Base-by-base conservation (phyloP, 2,797 vertebrate genomes). In the Triplophysa bombifrons region DNA sequence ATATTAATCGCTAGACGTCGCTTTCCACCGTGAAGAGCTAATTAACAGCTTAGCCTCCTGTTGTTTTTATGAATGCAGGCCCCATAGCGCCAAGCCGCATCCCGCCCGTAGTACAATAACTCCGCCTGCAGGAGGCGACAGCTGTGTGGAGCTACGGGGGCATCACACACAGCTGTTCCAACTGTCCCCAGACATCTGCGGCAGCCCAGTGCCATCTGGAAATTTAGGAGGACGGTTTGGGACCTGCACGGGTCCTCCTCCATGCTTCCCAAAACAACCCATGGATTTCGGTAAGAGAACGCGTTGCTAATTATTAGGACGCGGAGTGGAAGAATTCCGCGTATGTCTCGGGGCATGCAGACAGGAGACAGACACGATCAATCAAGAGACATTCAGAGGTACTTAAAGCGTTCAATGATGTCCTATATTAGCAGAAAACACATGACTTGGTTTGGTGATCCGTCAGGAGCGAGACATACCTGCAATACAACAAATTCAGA, bases 21-120 rank as follows among this genome's bases (percentile, higher is more conserved):
- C 88, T 88, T 89, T 92, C 87, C 87, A 89, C 90, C 91, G 89
- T 88, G 88, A 90, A 90, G 86, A 87, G 90, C 92, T 92, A 93
- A 94, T 94, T 94, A 94, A 92, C 92, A 93, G 91, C 90, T 95
- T 93, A 94, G 92, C 90, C 93, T 93, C 91, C 90, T 86, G 91
- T 91, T 90, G 92, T 85, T 92, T 93, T 93, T 92, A 92, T 92
- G 90, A 93, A 92, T 90, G 89, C 90, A 87, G 86, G 85, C 89
- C 90, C 87, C 87, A 86, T 88, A 86, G 91, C 84, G 88, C 80
- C 83, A 78, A 72, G 58, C 46, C 10, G 34, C 73, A 75, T 34
- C 67, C 63, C 88, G 88, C 86, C 87, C 89, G 92, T 86, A 92
- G 88, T 93, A 89, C 89, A 90, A 90, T 86, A 86, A 87, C 87